These are phyloP conservation scores for Melipona quadrifasciata DNA, from an alignment of 1,140 invertebrate species.

Conservation along the genomic window DNA sequence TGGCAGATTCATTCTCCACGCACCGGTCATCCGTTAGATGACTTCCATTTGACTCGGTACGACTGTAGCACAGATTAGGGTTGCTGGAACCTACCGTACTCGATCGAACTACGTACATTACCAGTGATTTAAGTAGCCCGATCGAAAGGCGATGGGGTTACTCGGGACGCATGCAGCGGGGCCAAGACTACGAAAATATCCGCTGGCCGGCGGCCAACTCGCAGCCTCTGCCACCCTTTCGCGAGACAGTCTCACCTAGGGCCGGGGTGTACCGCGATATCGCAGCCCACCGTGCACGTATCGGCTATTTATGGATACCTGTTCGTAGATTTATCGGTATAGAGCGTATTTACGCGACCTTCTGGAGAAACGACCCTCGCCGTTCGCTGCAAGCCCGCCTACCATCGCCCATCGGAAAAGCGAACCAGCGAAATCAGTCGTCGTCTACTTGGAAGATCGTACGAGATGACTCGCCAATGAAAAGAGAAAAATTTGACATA, in stretches of 20 bases:
- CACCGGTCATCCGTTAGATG: conserved; percentile 18
- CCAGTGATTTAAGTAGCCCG: conserved; percentile 77
- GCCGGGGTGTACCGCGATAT: conserved; percentile 26
- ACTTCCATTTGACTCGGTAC: conserved; percentile 13
- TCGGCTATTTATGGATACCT: conserved; percentile 73
- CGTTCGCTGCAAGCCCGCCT: neutral
- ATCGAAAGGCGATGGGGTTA: conserved; percentile 64
- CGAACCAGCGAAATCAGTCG: neutral
- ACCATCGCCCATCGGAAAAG: neutral
- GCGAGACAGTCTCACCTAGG: conserved; percentile 38
- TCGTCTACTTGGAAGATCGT: neutral
- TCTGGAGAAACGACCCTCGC: neutral
- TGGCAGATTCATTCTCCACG: neutral
- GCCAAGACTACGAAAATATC: conserved; percentile 69
- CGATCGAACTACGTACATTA: conserved; percentile 60
- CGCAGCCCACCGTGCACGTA: conserved; percentile 30
- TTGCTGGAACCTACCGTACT: conserved; percentile 31
- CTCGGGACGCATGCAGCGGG: conserved; percentile 22
- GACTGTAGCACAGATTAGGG: neutral
- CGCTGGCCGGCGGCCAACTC: conserved; percentile 52
- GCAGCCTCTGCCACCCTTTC: conserved; percentile 37
- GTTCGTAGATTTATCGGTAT: conserved; percentile 74
- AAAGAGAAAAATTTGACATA: conserved; percentile 10
- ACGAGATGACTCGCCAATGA: too few species aligned
- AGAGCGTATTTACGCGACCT: conserved; percentile 61